phyloP scores from a whole-genome alignment of 2,888 invertebrate species.

The Oscheius sp. region DNA sequence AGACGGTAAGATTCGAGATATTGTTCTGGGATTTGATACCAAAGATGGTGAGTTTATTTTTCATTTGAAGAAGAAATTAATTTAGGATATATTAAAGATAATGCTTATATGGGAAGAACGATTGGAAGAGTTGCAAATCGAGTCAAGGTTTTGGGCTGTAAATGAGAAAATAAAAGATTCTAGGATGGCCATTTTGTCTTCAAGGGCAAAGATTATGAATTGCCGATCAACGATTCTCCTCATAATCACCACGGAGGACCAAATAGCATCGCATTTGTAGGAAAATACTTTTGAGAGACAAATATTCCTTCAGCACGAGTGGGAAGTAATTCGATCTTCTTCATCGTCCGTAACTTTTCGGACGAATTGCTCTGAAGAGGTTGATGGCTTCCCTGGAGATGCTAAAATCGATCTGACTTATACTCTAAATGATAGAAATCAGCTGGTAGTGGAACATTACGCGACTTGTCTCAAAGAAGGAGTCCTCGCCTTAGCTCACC shows the following conservation, averaged over 20 bases:
- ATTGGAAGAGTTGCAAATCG: constrained; percentile 58
- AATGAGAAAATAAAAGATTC: no score
- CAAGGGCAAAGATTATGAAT: constrained; percentile 38
- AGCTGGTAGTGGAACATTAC: constrained; percentile 52
- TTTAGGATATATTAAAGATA: constrained; percentile 49
- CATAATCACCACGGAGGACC: constrained; percentile 53
- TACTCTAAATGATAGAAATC: constrained; percentile 55
- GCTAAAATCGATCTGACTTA: constrained; percentile 55
- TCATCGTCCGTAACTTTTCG: constrained; percentile 42
- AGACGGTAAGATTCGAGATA: constrained; percentile 25
- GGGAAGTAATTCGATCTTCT: constrained; percentile 47
- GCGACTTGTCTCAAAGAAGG: constrained; percentile 39
- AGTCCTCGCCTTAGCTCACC: constrained; percentile 49
- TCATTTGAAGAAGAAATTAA: not conserved
- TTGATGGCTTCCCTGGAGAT: constrained; percentile 55
- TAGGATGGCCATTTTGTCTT: constrained; percentile 44
- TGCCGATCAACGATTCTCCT: constrained; percentile 39
- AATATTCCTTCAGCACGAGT: constrained; percentile 41
- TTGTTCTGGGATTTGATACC: constrained; percentile 36
- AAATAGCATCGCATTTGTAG: constrained; percentile 42
- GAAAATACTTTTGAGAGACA: not conserved
- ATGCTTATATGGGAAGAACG: constrained; percentile 49
- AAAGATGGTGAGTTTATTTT: constrained; percentile 24
- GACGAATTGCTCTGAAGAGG: constrained; percentile 22
- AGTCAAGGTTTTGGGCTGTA: no score